phyloP scores from a whole-genome alignment of 2,888 invertebrate species.

The Lydus trimaculatus region DNA sequence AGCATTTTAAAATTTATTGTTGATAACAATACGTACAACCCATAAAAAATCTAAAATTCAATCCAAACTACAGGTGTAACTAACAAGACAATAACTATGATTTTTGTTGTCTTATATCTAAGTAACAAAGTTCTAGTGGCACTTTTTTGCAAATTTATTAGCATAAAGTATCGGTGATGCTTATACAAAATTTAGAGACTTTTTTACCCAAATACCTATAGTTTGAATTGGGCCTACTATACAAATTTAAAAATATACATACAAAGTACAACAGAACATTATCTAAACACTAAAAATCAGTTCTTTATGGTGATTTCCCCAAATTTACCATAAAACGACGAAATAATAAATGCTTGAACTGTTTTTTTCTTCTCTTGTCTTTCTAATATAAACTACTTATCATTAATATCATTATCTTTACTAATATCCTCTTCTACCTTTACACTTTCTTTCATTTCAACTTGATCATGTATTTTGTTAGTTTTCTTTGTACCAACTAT shows the following conservation, averaged over 20 bases:
- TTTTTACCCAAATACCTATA: neutral
- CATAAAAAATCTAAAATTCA: neutral
- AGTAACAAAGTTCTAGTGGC: neutral
- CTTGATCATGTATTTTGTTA: neutral
- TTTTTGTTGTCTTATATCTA: too few species aligned
- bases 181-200: neutral
- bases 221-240: neutral
- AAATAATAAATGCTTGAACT: slow-evolving; percentile 4
- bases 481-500: neutral
- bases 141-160: neutral
- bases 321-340: neutral
- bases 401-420: neutral
- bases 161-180: too few species aligned
- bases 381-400: neutral
- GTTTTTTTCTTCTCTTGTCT: neutral
- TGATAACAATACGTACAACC: slow-evolving; percentile 4
- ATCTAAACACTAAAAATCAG: slow-evolving; percentile 6
- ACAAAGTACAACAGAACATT: neutral
- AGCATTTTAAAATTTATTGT: slow-evolving; percentile 3
- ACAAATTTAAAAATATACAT: slow-evolving; percentile 10
- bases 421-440: neutral
- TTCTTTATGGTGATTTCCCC: neutral
- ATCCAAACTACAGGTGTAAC: neutral
- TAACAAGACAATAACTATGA: neutral
- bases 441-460: neutral